Evolutionary conservation across 2,797 vertebrate genomes (phyloP).

Genomic region (Lemur catta): DNA sequence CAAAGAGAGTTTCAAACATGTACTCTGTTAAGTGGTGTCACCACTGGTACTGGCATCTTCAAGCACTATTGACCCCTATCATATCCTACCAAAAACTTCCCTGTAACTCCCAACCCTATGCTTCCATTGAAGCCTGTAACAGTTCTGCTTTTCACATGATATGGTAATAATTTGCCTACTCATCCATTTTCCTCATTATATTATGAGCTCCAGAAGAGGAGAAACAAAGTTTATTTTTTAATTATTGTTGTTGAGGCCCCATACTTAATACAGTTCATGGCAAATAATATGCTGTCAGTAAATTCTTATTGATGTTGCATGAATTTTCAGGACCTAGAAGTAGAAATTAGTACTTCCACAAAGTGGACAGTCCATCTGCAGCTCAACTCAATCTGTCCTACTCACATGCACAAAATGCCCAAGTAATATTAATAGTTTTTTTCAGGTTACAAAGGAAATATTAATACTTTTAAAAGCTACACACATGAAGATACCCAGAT

Average conservation of each 20-base stretch:
- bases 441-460: neutral
- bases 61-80: neutral
- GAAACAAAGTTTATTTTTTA: neutral
- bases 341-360: neutral
- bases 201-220: neutral
- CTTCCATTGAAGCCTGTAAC: neutral
- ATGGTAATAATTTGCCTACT: neutral
- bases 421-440: neutral
- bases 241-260: neutral
- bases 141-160: neutral
- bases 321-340: neutral
- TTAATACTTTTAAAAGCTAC: neutral
- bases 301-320: neutral
- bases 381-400: neutral
- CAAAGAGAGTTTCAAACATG: neutral
- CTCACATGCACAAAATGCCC: neutral
- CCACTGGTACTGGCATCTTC: neutral
- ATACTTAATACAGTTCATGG: neutral
- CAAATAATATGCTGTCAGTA: neutral
- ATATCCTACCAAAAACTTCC: neutral
- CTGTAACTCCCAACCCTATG: neutral
- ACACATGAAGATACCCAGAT: neutral
- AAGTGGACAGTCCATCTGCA: neutral
- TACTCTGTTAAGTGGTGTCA: neutral
- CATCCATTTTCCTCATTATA: neutral